Percentiles rank a stretch among this genome's conserved stretches.
Evolutionary conservation across 2,888 invertebrate species (phyloP).

Genomic region (Tromatobia lineatoria): DNA sequence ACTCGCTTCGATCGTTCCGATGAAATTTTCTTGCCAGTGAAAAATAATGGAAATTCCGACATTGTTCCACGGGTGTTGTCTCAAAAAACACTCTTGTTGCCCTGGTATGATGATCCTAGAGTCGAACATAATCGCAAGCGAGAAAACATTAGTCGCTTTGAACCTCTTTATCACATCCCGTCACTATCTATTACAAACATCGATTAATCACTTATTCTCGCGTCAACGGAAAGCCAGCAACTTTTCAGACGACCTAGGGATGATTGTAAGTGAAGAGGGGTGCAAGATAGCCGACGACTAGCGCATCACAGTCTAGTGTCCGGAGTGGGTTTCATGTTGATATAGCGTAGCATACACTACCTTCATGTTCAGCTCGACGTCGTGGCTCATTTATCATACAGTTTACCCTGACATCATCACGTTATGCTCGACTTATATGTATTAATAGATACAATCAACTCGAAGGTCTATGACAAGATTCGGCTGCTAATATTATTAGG

Average conservation of each 20-base stretch:
- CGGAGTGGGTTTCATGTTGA: neutral
- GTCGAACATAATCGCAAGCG: neutral
- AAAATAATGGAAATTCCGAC: no score
- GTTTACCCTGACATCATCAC: neutral
- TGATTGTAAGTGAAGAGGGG: neutral
- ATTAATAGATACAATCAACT: neutral
- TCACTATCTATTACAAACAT: neutral
- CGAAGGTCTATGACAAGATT: neutral
- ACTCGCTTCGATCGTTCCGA: no score
- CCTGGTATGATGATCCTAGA: neutral
- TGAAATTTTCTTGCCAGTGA: no score
- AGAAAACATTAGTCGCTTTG: neutral
- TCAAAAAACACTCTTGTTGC: neutral
- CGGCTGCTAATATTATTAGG: neutral
- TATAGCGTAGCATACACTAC: neutral
- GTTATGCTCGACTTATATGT: neutral
- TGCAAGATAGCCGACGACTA: neutral
- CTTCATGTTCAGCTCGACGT: neutral
- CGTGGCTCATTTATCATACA: conserved; percentile 6
- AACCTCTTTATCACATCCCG: neutral
- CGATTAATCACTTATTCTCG: conserved; percentile 14
- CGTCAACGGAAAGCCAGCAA: conserved; percentile 10
- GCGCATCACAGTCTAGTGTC: neutral
- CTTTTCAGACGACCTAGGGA: neutral
- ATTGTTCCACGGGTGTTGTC: neutral